These are phyloP conservation scores for Polietes domitor DNA, from an alignment of 2,888 invertebrate genomes.

Conservation along the genomic window DNA sequence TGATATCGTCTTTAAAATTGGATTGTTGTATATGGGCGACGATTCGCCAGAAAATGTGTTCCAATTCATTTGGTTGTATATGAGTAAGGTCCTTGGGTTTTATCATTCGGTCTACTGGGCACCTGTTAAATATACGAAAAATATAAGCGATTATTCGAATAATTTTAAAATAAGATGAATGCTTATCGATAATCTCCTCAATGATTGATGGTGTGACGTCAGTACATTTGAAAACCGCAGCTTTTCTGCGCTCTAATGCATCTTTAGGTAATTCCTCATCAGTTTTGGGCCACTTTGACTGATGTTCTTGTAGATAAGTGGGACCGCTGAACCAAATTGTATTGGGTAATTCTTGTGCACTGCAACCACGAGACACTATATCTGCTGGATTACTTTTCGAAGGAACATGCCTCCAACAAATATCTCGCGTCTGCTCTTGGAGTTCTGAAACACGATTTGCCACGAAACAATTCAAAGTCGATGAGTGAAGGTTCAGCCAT, in stretches of 20 bases:
- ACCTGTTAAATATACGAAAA: conserved; percentile 30
- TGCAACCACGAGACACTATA: conserved; percentile 51
- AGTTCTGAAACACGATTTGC: no score
- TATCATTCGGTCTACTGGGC: neutral
- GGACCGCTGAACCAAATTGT: conserved; percentile 58
- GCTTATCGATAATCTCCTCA: conserved; percentile 33
- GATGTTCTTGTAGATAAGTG: conserved; percentile 19
- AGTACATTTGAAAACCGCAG: conserved; percentile 14
- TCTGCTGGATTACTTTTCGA: conserved; percentile 53
- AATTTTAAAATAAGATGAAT: conserved; percentile 33
- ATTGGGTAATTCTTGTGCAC: conserved; percentile 20
- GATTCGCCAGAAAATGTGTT: conserved; percentile 20
- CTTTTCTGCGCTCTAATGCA: neutral
- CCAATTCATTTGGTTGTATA: neutral
- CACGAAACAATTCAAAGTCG: no score
- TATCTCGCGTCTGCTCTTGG: no score
- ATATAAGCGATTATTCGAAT: conserved; percentile 37
- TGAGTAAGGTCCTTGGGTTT: neutral
- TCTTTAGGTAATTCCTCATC: neutral
- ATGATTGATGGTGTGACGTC: neutral
- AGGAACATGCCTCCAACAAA: conserved; percentile 53
- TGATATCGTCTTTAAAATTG: neutral
- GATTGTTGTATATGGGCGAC: conserved; percentile 20
- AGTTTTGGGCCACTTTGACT: neutral
- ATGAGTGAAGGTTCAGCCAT: no score